Base-by-base conservation (phyloP, 2,113 vertebrate genomes). In the Phalacrocorax aristotelis region DNA sequence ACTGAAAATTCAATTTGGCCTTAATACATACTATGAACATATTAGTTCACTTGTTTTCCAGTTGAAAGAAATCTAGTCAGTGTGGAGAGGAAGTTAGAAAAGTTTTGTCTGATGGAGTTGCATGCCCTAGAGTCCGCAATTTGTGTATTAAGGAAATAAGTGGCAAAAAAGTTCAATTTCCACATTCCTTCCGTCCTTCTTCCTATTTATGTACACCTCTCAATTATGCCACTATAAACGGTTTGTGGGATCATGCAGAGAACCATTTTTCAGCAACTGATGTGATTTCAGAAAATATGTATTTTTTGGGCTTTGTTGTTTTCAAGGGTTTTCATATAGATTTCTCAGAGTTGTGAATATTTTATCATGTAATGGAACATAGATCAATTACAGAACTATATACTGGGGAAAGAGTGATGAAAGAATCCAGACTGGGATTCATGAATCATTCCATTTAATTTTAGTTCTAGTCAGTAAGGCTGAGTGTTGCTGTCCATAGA, bases 21-120 rank as follows among this genome's bases (percentile, higher is more conserved):
- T 70, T 58, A 27, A 30, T 17, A 42, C 58, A 8, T 48, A 34
- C 4, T n/a, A 17, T 7, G 1, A 51, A 15, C 6, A 38, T 49
- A 34, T 5, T 60, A 16, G 2, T 68, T 55, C 0, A 49, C 9
- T 62, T 62, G 6, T 54, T 87, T 82, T 52, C 4, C 10, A 34
- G 5, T 20, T 58, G 7, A 76, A 75, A 19, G 3, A 91, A 65
- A 83, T 48, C 22, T 49, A 38, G 4, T n/a, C 10, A 3, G 7
- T 34, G n/a, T 8, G 34, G 27, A 71, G 17, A 55, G 5, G 16
- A 70, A 78, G 7, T 27, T 29, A 38, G 7, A 64, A 60, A 91
- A 69, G 6, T 42, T 74, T 70, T 3, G 3, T 13, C 13, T 3
- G 25, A 7, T 12, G 2, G 21, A 55, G 9, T 3, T n/a, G 2